These are phyloP conservation scores for Aromia moschata DNA, from an alignment of 2,888 invertebrate genomes.

Conservation along the genomic window DNA sequence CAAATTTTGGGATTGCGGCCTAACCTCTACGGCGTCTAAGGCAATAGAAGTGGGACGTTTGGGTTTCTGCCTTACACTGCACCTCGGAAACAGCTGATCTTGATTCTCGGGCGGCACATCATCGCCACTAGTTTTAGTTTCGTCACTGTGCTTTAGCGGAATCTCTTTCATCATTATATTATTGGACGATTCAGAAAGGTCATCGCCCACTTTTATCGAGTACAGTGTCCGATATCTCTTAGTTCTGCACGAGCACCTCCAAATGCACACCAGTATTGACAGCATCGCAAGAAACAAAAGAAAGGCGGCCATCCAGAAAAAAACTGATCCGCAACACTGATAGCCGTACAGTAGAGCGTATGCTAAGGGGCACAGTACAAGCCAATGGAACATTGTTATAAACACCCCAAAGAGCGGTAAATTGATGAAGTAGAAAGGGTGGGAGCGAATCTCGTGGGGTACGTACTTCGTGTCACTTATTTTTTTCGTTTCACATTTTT, in stretches of 20 bases:
- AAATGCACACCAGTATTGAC: conserved; percentile 50
- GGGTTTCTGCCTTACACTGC: conserved; percentile 27
- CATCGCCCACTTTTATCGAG: conserved; percentile 1
- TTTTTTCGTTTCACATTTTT: conserved; percentile 10
- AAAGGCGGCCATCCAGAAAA: conserved; percentile 45
- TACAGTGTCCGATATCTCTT: neutral
- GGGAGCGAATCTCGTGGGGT: conserved; percentile 40
- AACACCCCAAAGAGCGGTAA: conserved; percentile 44
- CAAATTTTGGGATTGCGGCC: conserved; percentile 29
- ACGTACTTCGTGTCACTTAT: conserved; percentile 17
- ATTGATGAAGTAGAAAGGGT: conserved; percentile 48
- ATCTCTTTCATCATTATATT: conserved; percentile 2
- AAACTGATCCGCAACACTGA: conserved; percentile 39
- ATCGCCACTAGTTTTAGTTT: neutral
- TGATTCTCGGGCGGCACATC: neutral
- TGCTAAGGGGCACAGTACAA: conserved; percentile 54
- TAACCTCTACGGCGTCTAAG: conserved; percentile 7
- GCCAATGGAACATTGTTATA: conserved; percentile 58
- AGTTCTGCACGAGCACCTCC: conserved; percentile 35
- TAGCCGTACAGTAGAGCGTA: neutral
- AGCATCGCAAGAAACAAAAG: conserved; percentile 47
- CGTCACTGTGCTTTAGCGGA: neutral
- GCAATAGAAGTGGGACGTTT: conserved; percentile 3
- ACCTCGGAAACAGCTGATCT: conserved; percentile 22
- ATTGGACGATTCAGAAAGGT: neutral